A percentile compares a stretch with the other conserved stretches of the same genome.
phyloP scores from a whole-genome alignment of 1,140 invertebrate species.

The Caenorhabditis tropicalis region DNA sequence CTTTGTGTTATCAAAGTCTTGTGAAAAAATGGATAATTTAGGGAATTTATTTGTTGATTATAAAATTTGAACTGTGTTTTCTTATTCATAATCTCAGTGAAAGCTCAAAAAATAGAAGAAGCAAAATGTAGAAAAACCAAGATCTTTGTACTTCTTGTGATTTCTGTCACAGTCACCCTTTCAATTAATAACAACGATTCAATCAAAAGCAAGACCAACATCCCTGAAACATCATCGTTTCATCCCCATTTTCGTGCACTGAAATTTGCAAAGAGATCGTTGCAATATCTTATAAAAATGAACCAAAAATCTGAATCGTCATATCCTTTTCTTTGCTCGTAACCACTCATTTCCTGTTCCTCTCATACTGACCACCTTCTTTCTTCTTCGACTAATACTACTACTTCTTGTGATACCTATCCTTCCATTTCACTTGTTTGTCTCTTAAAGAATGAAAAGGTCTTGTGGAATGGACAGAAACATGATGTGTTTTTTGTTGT shows the following conservation, averaged over 20 bases:
- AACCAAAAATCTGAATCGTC: neutral
- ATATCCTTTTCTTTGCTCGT: neutral
- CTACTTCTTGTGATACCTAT: neutral
- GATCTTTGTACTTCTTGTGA: too few species aligned
- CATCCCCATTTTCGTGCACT: neutral
- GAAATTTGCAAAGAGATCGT: neutral
- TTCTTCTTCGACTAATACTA: neutral
- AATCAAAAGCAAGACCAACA: too few species aligned
- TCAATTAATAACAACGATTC: too few species aligned
- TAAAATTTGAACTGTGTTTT: too few species aligned
- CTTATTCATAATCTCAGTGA: too few species aligned
- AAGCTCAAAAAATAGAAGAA: too few species aligned
- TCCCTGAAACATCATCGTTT: too few species aligned
- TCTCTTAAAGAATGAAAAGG: neutral
- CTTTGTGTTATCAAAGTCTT: too few species aligned
- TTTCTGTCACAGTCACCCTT: too few species aligned
- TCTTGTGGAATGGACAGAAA: neutral
- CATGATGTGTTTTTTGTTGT: neutral
- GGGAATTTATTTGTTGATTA: too few species aligned
- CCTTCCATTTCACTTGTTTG: neutral
- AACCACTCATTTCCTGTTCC: constrained; percentile 7
- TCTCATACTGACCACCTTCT: neutral
- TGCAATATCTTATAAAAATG: neutral
- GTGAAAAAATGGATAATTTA: too few species aligned
- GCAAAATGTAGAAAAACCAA: too few species aligned